Evolutionary conservation across 2,113 vertebrate species (phyloP).

Genomic region (Microcebus murinus): DNA sequence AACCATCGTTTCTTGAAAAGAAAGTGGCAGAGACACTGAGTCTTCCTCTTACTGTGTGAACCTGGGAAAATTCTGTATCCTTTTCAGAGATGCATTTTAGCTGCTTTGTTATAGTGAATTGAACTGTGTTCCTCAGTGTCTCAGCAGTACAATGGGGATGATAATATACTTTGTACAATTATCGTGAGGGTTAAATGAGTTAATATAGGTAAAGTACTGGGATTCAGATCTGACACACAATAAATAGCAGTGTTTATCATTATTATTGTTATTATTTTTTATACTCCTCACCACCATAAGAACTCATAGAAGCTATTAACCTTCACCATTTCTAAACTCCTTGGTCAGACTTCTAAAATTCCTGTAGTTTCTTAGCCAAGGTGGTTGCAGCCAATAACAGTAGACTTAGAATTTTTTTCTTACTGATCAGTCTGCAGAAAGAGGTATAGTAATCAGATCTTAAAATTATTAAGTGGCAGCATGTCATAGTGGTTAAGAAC

Average conservation of each 20-base stretch:
- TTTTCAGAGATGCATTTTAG: background rate
- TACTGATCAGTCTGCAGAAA: background rate
- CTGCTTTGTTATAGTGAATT: background rate
- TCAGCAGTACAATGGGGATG: background rate
- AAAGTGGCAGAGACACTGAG: background rate
- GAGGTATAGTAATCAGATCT: background rate
- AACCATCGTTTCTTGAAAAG: background rate
- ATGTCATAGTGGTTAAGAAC: background rate
- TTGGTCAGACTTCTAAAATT: background rate
- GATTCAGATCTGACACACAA: background rate
- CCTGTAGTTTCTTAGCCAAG: background rate
- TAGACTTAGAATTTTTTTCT: background rate
- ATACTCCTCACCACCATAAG: background rate
- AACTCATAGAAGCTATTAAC: background rate
- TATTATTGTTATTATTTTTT: background rate
- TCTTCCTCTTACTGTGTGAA: background rate
- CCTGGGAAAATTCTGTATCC: background rate
- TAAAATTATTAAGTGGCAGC: background rate
- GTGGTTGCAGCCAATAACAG: background rate
- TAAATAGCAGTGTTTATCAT: background rate
- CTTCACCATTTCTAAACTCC: background rate
- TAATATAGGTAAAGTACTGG: background rate
- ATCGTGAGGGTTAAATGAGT: background rate
- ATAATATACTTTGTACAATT: background rate
- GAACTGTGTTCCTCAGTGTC: background rate